Evolutionary conservation across 2,113 vertebrate genomes (phyloP).

Genomic region (Cathartes aura): DNA sequence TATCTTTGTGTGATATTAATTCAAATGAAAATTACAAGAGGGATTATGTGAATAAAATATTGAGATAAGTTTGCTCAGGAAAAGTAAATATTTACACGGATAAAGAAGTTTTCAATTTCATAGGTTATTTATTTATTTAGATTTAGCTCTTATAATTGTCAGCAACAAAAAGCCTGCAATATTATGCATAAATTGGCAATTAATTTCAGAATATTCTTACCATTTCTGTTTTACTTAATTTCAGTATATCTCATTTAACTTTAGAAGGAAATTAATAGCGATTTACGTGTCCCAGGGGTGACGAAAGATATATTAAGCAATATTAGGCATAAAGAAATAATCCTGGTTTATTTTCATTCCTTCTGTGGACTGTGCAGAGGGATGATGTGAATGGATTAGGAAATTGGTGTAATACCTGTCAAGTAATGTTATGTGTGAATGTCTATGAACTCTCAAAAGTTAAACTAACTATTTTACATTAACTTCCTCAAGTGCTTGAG

Average conservation of each 20-base stretch:
- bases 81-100: not conserved
- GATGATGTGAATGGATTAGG: slow-evolving; percentile 18
- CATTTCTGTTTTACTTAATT: slow-evolving; percentile 25
- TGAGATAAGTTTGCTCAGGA: not conserved
- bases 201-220: not conserved
- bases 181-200: not conserved
- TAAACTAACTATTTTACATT: not conserved
- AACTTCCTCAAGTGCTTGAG: not conserved
- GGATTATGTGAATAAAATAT: not conserved
- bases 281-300: slow-evolving; percentile 6
- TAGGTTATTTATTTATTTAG: not conserved
- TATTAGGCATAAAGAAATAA: slow-evolving; percentile 29
- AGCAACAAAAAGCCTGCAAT: not conserved
- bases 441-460: not conserved
- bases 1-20: not conserved
- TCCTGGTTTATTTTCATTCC: not conserved
- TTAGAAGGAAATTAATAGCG: not conserved
- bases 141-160: not conserved
- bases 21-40: not conserved
- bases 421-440: slow-evolving; percentile 7
- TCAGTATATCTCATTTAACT: slow-evolving; percentile 6
- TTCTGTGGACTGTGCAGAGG: not conserved
- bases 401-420: slow-evolving; percentile 6
- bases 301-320: slow-evolving; percentile 24
- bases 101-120: not conserved